A percentile compares a stretch with the other conserved stretches of the same genome.
Evolutionary conservation across 1,140 invertebrate genomes (phyloP).

Genomic region (Helicoverpa armigera): DNA sequence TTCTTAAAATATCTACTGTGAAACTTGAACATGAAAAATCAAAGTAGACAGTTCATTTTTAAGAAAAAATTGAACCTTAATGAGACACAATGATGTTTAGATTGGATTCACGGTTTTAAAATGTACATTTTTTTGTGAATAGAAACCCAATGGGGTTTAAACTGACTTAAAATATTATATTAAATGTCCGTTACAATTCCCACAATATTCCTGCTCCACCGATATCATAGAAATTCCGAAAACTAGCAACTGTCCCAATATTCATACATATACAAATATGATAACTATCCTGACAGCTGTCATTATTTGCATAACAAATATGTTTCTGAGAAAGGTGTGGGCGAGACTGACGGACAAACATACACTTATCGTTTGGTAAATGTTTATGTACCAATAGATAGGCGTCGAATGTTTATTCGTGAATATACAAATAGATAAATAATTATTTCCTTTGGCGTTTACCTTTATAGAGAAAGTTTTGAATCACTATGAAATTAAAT

Average conservation of each 20-base stretch:
- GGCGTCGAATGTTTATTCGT: background rate
- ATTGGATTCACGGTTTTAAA: no score
- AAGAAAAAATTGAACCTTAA: no score
- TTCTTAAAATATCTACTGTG: no score
- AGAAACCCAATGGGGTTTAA: no score
- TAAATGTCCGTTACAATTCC: no score
- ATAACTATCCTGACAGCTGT: constrained; percentile 31
- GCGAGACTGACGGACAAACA: constrained; percentile 35
- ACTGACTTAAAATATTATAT: no score
- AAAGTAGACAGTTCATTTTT: no score
- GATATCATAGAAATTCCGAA: background rate
- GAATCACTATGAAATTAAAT: no score
- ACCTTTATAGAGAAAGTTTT: background rate
- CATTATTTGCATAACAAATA: constrained; percentile 40
- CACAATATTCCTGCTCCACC: background rate
- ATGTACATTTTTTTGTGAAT: no score
- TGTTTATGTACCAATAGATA: constrained; percentile 15
- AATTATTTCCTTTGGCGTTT: background rate
- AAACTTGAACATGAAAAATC: no score
- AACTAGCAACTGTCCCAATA: background rate
- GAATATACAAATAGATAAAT: background rate
- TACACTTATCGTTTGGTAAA: constrained; percentile 36
- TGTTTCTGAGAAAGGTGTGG: constrained; percentile 36
- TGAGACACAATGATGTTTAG: no score
- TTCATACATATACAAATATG: constrained; percentile 10